phyloP scores from a whole-genome alignment of 1,140 invertebrate species.

The Rhagoletis pomonella region DNA sequence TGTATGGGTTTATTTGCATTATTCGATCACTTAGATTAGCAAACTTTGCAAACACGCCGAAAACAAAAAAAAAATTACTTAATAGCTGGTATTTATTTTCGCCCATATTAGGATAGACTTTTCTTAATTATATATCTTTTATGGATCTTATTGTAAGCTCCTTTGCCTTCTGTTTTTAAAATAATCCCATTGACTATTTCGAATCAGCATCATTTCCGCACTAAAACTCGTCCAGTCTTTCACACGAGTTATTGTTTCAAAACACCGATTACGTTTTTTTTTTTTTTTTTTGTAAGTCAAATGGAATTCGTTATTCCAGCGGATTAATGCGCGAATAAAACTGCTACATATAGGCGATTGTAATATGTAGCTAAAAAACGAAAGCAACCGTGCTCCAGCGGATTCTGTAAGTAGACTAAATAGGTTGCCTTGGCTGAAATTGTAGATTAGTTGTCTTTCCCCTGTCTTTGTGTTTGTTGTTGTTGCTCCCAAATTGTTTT shows the following conservation, averaged over 20 bases:
- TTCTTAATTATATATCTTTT: background rate
- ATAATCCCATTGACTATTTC: conserved; percentile 38
- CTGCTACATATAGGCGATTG: background rate
- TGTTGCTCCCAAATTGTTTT: conserved; percentile 12
- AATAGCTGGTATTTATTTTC: too few relatives aligned
- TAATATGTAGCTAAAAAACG: background rate
- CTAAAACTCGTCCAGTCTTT: background rate
- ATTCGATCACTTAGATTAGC: too few relatives aligned
- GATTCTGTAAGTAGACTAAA: conserved; percentile 71
- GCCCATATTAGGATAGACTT: background rate
- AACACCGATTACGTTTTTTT: background rate
- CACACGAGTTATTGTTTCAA: background rate
- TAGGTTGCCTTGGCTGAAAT: background rate
- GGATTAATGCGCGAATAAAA: background rate
- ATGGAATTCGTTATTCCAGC: background rate
- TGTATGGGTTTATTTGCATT: too few relatives aligned
- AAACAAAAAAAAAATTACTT: too few relatives aligned
- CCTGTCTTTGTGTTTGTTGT: conserved; percentile 24
- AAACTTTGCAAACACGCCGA: too few relatives aligned
- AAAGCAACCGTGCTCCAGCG: conserved; percentile 62
- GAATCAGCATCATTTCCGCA: conserved; percentile 16
- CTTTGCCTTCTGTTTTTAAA: conserved; percentile 53
- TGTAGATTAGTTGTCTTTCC: conserved; percentile 26
- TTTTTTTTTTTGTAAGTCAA: background rate
- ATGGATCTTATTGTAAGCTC: background rate